Evolutionary conservation across 1,140 invertebrate genomes (phyloP), one percentile per base, ranked within the genome.

Genomic region (Acyrthosiphon pisum): DNA sequence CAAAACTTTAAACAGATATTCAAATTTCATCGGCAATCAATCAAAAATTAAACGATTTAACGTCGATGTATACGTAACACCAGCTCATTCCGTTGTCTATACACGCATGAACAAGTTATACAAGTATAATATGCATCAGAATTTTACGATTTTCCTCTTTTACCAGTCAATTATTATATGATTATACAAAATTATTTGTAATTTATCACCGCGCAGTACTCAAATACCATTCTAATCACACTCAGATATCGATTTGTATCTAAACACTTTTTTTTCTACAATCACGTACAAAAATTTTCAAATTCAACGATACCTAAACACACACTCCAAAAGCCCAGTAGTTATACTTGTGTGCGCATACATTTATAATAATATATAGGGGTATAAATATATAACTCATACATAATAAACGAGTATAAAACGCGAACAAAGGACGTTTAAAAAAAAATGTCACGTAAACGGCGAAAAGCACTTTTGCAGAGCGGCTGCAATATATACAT

Each of bases 371-470:
- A 68, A 68, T 68, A 68, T 68, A 30, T 68, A 68, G 9, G 26
- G 30, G 14, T 86, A 41, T 30, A 86, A 26, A 30, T 46, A 30
- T 86, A 86, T 86, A 86, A 30, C 11, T 46, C 14, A 41, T 86
- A 41, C 41, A 30, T 86, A 46, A 30, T 86, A 86, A 46, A 86
- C 41, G 37, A 11, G 41, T 86, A 88, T 87, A 88, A 88, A 88
- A 88, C 86, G 30, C 86, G 30, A 35, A 88, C n/a, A 50, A 88
- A 50, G 18, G 44, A 50, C 86, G 46, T 88, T 87, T 37, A 53
- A 89, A 89, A 53, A 89, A 89, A 89, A 53, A 89, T 56, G 50
- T 53, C 87, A 56, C 87, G 48, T 89, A 89, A 89, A 89, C 26
- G 50, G 8, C n/a, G 23, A 89, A 89, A 37, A 89, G 87, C 53